Evolutionary conservation across 2,888 invertebrate species (phyloP).

Genomic region (Apoda limacodes): DNA sequence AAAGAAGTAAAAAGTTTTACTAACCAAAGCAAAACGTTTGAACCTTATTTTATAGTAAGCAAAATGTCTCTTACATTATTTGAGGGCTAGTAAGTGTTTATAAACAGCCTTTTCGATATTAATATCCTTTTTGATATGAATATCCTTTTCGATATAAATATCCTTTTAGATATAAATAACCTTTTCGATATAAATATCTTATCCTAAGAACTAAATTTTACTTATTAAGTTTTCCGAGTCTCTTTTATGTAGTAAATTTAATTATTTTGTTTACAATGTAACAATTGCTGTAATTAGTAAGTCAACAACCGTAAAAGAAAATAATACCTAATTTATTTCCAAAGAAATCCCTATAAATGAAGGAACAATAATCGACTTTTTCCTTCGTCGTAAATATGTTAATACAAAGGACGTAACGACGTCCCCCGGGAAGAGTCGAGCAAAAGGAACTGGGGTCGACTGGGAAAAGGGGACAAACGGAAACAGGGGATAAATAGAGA

Average conservation of each 20-base stretch:
- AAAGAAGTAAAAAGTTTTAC: not conserved
- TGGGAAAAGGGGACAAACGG: conserved; percentile 21
- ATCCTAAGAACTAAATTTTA: no score
- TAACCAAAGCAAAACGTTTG: not conserved
- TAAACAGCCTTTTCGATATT: no score
- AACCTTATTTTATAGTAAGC: no score
- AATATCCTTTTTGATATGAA: no score
- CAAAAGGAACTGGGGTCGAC: no score
- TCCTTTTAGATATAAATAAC: no score
- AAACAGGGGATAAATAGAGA: conserved; percentile 44
- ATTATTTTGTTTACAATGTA: not conserved
- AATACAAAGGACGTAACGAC: conserved; percentile 48
- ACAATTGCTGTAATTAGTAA: not conserved
- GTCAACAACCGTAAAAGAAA: conserved; percentile 2
- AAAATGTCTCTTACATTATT: no score
- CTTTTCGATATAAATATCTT: no score
- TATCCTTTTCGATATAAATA: no score
- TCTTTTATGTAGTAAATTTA: not conserved
- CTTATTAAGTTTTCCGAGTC: no score
- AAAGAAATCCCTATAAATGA: conserved; percentile 26
- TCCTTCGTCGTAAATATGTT: conserved; percentile 36
- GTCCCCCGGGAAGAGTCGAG: conserved; percentile 46
- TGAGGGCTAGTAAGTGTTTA: no score
- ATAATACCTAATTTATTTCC: conserved; percentile 2
- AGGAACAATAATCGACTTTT: conserved; percentile 38